phyloP scores from a whole-genome alignment of 2,113 vertebrate species.

The Callipepla californica region DNA sequence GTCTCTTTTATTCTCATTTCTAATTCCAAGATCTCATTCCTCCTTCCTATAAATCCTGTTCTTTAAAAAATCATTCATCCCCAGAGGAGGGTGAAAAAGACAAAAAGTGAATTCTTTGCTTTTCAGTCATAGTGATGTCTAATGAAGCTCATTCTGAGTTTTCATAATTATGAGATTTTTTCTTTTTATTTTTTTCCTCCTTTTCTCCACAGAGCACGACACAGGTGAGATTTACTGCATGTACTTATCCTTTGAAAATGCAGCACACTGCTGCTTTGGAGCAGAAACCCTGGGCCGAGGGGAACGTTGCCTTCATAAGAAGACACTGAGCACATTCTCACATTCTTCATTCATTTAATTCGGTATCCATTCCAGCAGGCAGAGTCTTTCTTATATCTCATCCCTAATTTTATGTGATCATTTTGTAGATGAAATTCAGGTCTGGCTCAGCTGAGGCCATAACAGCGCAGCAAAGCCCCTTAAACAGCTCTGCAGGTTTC shows the following conservation, averaged over 20 bases:
- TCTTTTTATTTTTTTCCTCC: background rate
- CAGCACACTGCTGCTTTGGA: background rate
- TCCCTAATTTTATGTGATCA: background rate
- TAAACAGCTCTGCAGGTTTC: background rate
- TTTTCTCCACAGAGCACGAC: background rate
- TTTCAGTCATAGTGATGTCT: background rate
- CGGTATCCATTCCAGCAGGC: background rate
- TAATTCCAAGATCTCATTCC: conserved; percentile 20
- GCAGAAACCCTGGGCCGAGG: background rate
- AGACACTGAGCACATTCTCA: background rate
- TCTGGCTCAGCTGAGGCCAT: background rate
- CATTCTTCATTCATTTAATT: background rate
- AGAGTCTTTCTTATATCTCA: background rate
- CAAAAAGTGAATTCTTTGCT: conserved; percentile 16
- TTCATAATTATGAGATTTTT: background rate
- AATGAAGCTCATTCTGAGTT: background rate
- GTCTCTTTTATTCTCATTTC: background rate
- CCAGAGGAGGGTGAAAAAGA: conserved; percentile 40
- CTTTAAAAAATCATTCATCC: conserved; percentile 52
- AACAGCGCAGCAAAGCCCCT: background rate
- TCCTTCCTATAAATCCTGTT: conserved; percentile 35
- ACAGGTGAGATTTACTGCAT: background rate
- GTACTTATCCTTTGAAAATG: background rate
- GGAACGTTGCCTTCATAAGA: background rate
- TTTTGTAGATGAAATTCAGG: background rate